phyloP scores from a whole-genome alignment of 2,797 vertebrate genomes.

The Enteromius argenteus region DNA sequence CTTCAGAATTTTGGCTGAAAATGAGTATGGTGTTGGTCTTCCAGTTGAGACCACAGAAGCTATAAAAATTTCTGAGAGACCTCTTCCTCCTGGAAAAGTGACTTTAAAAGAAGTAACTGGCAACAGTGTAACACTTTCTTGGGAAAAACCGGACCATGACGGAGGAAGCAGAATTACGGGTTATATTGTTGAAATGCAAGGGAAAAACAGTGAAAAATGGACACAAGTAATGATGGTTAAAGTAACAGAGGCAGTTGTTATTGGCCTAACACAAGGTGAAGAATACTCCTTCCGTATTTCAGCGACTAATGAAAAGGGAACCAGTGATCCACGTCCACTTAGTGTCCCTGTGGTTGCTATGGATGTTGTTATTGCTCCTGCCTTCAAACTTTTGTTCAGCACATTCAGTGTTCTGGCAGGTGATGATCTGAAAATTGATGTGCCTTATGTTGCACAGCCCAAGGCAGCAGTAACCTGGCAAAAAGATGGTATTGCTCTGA shows the following conservation, averaged over 20 bases:
- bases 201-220: slow-evolving; percentile 96
- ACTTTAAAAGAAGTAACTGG: slow-evolving; percentile 90
- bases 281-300: slow-evolving; percentile 97
- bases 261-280: slow-evolving; percentile 92
- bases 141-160: slow-evolving; percentile 99
- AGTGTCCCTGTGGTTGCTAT: slow-evolving; percentile 92
- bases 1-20: slow-evolving; percentile 97
- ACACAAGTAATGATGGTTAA: slow-evolving; percentile 92
- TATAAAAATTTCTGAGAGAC: slow-evolving; percentile 92
- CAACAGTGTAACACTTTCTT: slow-evolving; percentile 88
- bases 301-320: slow-evolving; percentile 95
- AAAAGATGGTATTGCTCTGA: slow-evolving; percentile 88
- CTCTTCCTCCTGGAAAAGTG: slow-evolving; percentile 96
- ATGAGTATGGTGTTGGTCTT: slow-evolving; percentile 96
- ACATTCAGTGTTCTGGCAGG: slow-evolving; percentile 94
- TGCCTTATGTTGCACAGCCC: slow-evolving; percentile 92
- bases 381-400: slow-evolving; percentile 88
- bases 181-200: slow-evolving; percentile 98
- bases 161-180: slow-evolving; percentile 96
- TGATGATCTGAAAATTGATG: slow-evolving; percentile 94
- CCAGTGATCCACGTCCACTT: slow-evolving; percentile 92
- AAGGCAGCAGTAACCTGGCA: slow-evolving; percentile 88
- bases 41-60: slow-evolving; percentile 93
- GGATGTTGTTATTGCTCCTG: slow-evolving; percentile 92
- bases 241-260: slow-evolving; percentile 87